phyloP scores from a whole-genome alignment of 2,888 invertebrate genomes.

The Brenthis hecate region DNA sequence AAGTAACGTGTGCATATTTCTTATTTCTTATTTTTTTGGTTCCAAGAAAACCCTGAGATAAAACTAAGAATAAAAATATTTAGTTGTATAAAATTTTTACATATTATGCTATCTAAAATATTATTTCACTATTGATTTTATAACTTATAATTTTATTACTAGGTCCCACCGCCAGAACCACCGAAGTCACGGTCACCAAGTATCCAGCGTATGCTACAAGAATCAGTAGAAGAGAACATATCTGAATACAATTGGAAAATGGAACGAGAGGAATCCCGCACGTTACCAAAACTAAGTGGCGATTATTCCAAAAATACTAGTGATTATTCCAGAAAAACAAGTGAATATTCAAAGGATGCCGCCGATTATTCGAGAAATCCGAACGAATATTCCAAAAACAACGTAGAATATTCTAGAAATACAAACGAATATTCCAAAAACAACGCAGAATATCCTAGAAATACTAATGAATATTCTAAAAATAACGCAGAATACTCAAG shows the following conservation, averaged over 20 bases:
- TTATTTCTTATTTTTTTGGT: too few relatives aligned
- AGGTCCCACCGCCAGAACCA: slow-evolving; percentile 87
- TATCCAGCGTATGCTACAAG: slow-evolving; percentile 74
- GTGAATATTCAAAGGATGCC: slow-evolving; percentile 11
- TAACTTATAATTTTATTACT: slow-evolving; percentile 6
- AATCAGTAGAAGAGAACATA: slow-evolving; percentile 69
- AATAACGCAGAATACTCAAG: slow-evolving; percentile 15
- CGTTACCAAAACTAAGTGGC: slow-evolving; percentile 51
- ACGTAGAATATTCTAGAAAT: slow-evolving; percentile 13
- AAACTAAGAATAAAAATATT: too few relatives aligned
- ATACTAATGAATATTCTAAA: slow-evolving; percentile 12
- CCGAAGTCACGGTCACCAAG: slow-evolving; percentile 79
- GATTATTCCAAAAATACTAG: slow-evolving; percentile 81
- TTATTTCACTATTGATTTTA: not conserved
- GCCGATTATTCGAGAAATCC: slow-evolving; percentile 8
- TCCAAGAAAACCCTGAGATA: too few relatives aligned
- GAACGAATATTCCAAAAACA: slow-evolving; percentile 12
- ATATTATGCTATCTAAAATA: not conserved
- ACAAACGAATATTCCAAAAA: slow-evolving; percentile 12
- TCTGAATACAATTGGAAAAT: slow-evolving; percentile 76
- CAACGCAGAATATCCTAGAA: slow-evolving; percentile 8
- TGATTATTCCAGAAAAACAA: slow-evolving; percentile 82
- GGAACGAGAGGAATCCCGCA: slow-evolving; percentile 59
- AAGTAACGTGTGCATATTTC: too few relatives aligned
- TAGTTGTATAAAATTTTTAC: too few relatives aligned